These are phyloP conservation scores for Spialia ferax DNA, from an alignment of 2,888 invertebrate species.

Conservation along the genomic window DNA sequence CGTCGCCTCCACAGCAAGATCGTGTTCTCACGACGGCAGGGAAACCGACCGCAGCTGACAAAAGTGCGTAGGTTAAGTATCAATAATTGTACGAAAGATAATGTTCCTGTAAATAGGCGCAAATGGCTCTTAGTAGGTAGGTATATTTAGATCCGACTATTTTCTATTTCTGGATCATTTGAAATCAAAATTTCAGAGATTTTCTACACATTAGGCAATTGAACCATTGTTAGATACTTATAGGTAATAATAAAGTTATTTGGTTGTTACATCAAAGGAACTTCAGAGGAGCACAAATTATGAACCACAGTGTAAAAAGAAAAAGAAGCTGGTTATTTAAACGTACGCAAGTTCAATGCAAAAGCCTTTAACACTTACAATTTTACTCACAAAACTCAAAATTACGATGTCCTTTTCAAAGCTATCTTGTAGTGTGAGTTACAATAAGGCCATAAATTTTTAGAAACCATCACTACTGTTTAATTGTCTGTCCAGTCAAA, in stretches of 20 bases:
- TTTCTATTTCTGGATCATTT: neutral
- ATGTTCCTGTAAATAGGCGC: constrained; percentile 6
- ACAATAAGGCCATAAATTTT: constrained; percentile 52
- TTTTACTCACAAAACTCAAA: constrained; percentile 6
- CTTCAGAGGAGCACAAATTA: too few relatives aligned
- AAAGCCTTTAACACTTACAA: neutral
- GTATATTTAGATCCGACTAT: neutral
- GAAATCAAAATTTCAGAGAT: neutral
- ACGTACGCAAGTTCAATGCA: neutral
- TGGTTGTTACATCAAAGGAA: too few relatives aligned
- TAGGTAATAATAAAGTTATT: too few relatives aligned
- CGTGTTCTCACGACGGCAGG: constrained; percentile 67
- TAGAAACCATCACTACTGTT: constrained; percentile 52
- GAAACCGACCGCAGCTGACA: constrained; percentile 48
- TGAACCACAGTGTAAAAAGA: neutral
- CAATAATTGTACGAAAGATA: neutral
- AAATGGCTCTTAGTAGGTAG: neutral
- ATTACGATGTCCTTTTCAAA: neutral
- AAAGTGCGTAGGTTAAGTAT: constrained; percentile 27
- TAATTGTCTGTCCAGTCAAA: constrained; percentile 61
- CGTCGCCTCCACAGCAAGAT: constrained; percentile 55
- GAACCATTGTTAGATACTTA: too few relatives aligned
- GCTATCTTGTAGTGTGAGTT: constrained; percentile 10
- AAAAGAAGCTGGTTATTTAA: too few relatives aligned
- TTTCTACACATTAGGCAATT: too few relatives aligned